Percentiles rank a stretch among this genome's conserved stretches.
Evolutionary conservation across 2,888 invertebrate species (phyloP).

Genomic region (Lasioglossum calceatum): DNA sequence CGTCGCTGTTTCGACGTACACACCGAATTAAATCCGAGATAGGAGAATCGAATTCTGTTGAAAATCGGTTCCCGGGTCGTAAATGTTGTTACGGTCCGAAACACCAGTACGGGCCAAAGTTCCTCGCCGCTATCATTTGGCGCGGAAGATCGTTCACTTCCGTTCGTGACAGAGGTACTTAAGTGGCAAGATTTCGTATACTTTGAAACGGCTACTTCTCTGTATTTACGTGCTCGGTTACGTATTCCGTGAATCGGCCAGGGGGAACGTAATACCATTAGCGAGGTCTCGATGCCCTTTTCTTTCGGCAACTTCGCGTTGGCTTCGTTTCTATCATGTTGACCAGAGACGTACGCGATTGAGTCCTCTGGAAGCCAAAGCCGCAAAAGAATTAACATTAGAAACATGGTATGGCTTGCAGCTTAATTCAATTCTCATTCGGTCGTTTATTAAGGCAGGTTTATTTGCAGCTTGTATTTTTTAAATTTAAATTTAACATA

Average conservation of each 20-base stretch:
- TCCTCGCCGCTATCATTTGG: constrained; percentile 37
- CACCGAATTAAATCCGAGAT: constrained; percentile 3
- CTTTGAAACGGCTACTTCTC: constrained; percentile 25
- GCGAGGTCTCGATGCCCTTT: constrained; percentile 28
- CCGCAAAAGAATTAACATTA: background rate
- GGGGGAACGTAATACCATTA: constrained; percentile 36
- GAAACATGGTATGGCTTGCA: background rate
- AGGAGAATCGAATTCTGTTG: constrained; percentile 9
- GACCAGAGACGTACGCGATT: background rate
- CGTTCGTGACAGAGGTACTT: constrained; percentile 54
- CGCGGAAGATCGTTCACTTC: constrained; percentile 42
- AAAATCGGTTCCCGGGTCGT: constrained; percentile 11
- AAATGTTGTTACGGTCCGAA: constrained; percentile 17
- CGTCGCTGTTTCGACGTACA: background rate
- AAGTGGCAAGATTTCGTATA: constrained; percentile 49
- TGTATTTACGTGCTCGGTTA: constrained; percentile 41
- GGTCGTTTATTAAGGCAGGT: background rate
- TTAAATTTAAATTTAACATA: background rate
- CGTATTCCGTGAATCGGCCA: constrained; percentile 35
- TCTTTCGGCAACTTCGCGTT: constrained; percentile 8
- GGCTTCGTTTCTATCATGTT: background rate
- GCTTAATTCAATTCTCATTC: background rate
- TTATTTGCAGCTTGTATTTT: background rate
- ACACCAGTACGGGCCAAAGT: constrained; percentile 15
- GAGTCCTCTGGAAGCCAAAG: background rate